phyloP scores from a whole-genome alignment of 23 tunicate genomes.

The Ascidia mentula region DNA sequence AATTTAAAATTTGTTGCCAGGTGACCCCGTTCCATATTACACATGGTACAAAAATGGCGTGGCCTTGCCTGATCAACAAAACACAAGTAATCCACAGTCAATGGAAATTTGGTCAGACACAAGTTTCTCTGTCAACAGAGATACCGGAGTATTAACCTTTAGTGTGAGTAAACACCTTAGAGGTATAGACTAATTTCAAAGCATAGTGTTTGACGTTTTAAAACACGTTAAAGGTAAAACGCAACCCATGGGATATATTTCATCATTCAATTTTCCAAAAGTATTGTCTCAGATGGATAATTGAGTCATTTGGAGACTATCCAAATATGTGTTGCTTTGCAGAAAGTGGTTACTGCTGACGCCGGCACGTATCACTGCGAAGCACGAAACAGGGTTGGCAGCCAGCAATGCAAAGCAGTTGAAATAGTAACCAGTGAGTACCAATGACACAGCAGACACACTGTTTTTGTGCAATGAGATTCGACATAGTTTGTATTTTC shows the following conservation, averaged over 20 bases:
- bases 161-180: constrained; percentile 42
- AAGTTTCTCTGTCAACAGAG: constrained; percentile 45
- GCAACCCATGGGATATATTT: not conserved
- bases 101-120: constrained; percentile 44
- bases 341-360: constrained; percentile 34
- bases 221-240: too few relatives aligned
- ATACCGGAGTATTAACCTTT: constrained; percentile 57
- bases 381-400: constrained; percentile 22
- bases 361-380: constrained; percentile 46
- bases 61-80: constrained; percentile 58
- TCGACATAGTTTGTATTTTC: too few relatives aligned
- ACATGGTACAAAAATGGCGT: constrained; percentile 70
- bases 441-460: too few relatives aligned
- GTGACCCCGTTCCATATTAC: constrained; percentile 62
- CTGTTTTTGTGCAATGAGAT: too few relatives aligned
- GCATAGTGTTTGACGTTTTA: not conserved
- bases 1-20: constrained; percentile 31
- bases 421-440: constrained; percentile 48
- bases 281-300: not conserved
- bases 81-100: not conserved
- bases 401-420: constrained; percentile 19
- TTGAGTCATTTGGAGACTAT: too few relatives aligned
- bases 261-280: not conserved
- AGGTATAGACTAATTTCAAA: too few relatives aligned
- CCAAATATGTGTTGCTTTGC: too few relatives aligned